Base-by-base conservation (phyloP, 2,888 invertebrate species). In the Meiosimyza decipiens region DNA sequence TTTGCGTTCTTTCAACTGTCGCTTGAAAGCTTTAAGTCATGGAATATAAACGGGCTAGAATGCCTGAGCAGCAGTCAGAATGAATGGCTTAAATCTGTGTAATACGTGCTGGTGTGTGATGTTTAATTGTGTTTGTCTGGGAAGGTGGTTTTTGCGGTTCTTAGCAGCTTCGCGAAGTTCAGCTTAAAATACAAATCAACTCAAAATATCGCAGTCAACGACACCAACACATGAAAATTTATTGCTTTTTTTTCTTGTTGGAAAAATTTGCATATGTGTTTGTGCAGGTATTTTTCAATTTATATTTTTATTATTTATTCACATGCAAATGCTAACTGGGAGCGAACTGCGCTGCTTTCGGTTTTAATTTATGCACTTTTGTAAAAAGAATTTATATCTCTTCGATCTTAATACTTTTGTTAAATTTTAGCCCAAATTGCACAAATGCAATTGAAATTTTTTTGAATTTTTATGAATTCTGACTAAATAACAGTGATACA, bases 221-320 rank as follows among this genome's bases (percentile, higher is more conserved):
- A 40, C 9, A 40, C 40, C 40, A 40, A 40, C 62, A 47, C 9
- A 62, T 62, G 3, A n/a, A 28, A 40, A 4, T 40, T 62, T 67
- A n/a, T 22, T 65, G 12, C 18, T 65, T 65, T 28, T 40, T 33
- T 40, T 54, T 57, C 22, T n/a, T 57, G 47, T 50, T 18, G 6
- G 11, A 22, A 49, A 40, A 69, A 59, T 69, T 69, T 69, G 69
- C 60, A 51, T 69, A 60, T 59, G 69, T 69, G 60, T 69, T 59
- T 54, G 69, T 59, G 22, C 57, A 68, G 68, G 68, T 69, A 69
- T 60, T 60, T 60, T 60, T 69, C 18, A 18, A 54, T 28, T 28
- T 28, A 22, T 16, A 9, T 22, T 47, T 33, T 62, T 40, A 16
- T 16, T 22, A 47, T 16, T 33, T 28, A 40, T 40, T 28, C 28